A percentile compares a stretch with the other conserved stretches of the same genome.
phyloP scores from a whole-genome alignment of 2,888 invertebrate genomes.

The Venusia cambrica region DNA sequence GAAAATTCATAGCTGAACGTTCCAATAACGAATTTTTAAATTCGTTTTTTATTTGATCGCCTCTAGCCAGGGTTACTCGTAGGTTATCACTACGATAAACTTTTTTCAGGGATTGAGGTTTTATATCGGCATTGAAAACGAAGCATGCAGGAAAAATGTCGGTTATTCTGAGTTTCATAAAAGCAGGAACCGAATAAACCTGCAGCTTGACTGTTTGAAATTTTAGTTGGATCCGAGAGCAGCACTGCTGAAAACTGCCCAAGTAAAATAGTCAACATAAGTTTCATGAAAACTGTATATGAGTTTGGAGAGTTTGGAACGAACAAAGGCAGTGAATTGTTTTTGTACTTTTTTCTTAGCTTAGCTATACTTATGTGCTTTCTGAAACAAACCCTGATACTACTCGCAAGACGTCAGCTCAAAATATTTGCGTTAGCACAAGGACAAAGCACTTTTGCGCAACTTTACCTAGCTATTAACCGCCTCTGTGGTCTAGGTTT shows the following conservation, averaged over 20 bases:
- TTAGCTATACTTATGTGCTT: too few species aligned
- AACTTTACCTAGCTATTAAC: too few species aligned
- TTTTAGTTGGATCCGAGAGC: too few species aligned
- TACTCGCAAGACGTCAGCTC: too few species aligned
- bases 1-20: slow-evolving; percentile 17
- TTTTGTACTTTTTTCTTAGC: too few species aligned
- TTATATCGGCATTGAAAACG: slow-evolving; percentile 1
- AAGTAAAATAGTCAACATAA: slow-evolving; percentile 2
- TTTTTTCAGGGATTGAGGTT: slow-evolving; percentile 6
- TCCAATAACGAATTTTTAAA: slow-evolving; percentile 14
- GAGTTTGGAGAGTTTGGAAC: too few species aligned
- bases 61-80: slow-evolving; percentile 4
- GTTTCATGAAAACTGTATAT: slow-evolving; percentile 6
- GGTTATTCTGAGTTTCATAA: slow-evolving; percentile 18
- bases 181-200: slow-evolving; percentile 14
- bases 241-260: too few species aligned
- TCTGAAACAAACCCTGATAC: too few species aligned
- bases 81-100: slow-evolving; percentile 3
- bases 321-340: too few species aligned
- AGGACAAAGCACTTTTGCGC: too few species aligned
- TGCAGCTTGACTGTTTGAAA: slow-evolving; percentile 7
- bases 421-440: too few species aligned
- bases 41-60: slow-evolving; percentile 6
- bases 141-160: slow-evolving; percentile 12
- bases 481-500: too few species aligned